A percentile compares a stretch with the other conserved stretches of the same genome.
These are phyloP conservation scores for Delia radicum DNA, from an alignment of 1,140 invertebrate genomes.

Conservation along the genomic window DNA sequence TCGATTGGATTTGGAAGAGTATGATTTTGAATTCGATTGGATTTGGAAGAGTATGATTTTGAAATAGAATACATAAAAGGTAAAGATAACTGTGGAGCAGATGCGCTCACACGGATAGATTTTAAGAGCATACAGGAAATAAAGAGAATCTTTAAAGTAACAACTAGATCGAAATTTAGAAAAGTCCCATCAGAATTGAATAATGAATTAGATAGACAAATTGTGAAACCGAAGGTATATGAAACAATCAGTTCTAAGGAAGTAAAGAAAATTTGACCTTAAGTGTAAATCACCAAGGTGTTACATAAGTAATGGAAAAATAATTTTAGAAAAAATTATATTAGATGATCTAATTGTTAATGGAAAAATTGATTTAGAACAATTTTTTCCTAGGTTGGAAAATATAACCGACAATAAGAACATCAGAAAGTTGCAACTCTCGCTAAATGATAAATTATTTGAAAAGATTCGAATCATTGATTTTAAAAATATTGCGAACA, in stretches of 20 bases:
- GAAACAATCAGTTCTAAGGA: neutral
- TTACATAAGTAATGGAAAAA: too few species aligned
- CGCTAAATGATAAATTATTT: neutral
- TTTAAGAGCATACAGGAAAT: neutral
- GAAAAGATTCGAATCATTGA: neutral
- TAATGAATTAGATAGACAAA: neutral
- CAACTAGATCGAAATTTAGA: neutral
- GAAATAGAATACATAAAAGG: slow-evolving; percentile 40
- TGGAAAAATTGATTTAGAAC: neutral
- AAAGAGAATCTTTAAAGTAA: slow-evolving; percentile 10
- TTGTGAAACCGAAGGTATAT: neutral
- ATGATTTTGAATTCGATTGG: too few species aligned
- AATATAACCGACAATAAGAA: neutral
- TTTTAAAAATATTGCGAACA: neutral
- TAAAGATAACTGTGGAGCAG: slow-evolving; percentile 41
- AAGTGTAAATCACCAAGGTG: neutral
- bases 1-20: too few species aligned
- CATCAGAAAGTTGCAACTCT: neutral
- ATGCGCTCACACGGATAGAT: slow-evolving; percentile 35
- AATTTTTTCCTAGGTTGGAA: neutral
- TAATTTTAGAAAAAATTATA: neutral
- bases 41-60: slow-evolving; percentile 26
- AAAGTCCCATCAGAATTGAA: neutral
- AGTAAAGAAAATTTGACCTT: neutral
- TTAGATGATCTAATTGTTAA: too few species aligned